These are phyloP conservation scores for Hydrochoerus hydrochaeris DNA, from an alignment of 2,113 vertebrate genomes.

Conservation along the genomic window DNA sequence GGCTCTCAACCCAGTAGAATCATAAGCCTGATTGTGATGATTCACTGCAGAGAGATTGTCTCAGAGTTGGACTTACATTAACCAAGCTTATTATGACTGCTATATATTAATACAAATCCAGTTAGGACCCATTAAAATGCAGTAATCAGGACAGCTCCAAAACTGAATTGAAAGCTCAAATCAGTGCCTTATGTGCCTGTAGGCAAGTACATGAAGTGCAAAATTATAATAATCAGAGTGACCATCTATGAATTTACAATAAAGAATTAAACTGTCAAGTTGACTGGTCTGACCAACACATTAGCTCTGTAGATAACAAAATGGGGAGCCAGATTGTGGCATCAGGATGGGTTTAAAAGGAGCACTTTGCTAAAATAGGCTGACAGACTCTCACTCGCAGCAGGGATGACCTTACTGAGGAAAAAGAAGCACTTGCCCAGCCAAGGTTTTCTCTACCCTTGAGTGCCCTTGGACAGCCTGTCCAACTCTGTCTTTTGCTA, in stretches of 20 bases:
- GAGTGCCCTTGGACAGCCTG: neutral
- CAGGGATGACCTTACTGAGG: slow-evolving; percentile 19
- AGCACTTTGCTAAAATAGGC: slow-evolving; percentile 21
- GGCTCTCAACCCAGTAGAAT: neutral
- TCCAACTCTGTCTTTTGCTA: neutral
- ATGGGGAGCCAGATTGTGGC: slow-evolving; percentile 4
- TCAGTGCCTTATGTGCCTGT: slow-evolving; percentile 29
- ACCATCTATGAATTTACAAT: slow-evolving; percentile 67
- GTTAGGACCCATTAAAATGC: slow-evolving; percentile 55
- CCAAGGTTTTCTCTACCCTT: slow-evolving; percentile 16
- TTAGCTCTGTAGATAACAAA: slow-evolving; percentile 46
- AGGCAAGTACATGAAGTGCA: slow-evolving; percentile 51
- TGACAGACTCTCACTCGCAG: neutral
- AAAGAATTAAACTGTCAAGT: slow-evolving; percentile 62
- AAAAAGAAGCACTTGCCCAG: slow-evolving; percentile 6
- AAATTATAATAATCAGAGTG: slow-evolving; percentile 64
- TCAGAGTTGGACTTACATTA: slow-evolving; percentile 33
- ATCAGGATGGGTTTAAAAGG: neutral
- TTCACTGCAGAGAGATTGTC: slow-evolving; percentile 21
- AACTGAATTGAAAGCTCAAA: slow-evolving; percentile 23
- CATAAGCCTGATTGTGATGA: neutral
- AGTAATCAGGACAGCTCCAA: slow-evolving; percentile 28
- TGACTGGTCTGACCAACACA: slow-evolving; percentile 10
- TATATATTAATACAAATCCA: slow-evolving; percentile 65
- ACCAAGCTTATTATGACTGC: slow-evolving; percentile 50